Evolutionary conservation across 2,113 vertebrate genomes (phyloP).

Genomic region (Mobula birostris): DNA sequence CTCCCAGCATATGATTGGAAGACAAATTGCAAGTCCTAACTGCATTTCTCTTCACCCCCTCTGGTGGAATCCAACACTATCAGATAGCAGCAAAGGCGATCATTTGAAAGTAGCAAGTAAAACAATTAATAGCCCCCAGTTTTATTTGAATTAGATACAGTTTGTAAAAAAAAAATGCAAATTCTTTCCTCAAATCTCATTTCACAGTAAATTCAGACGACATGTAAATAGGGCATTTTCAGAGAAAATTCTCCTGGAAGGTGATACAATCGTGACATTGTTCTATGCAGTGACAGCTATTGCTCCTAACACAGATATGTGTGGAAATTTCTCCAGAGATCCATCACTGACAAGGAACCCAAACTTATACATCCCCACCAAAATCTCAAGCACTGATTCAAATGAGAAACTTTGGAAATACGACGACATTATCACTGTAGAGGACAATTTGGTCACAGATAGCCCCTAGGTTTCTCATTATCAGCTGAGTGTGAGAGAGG

Average conservation of each 20-base stretch:
- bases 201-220: not conserved
- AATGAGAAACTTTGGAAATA: not conserved
- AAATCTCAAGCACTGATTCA: not conserved
- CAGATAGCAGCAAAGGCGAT: not conserved
- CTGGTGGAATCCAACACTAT: too few species aligned
- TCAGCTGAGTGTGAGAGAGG: not conserved
- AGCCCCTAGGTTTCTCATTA: not conserved
- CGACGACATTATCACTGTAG: not conserved
- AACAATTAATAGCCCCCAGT: not conserved
- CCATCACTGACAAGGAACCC: not conserved
- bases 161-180: slow-evolving; percentile 11
- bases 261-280: too few species aligned
- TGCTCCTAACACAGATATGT: too few species aligned
- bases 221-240: not conserved
- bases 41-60: not conserved
- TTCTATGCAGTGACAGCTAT: too few species aligned
- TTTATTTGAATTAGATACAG: not conserved
- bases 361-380: not conserved
- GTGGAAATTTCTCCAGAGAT: not conserved
- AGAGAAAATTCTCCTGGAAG: not conserved
- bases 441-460: not conserved
- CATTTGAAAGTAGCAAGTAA: not conserved
- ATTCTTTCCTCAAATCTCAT: not conserved
- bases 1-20: not conserved
- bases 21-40: not conserved